Percentiles rank a stretch among this genome's conserved stretches.
Evolutionary conservation across 1,140 invertebrate species (phyloP).

Genomic region (Brachionus calyciflorus): DNA sequence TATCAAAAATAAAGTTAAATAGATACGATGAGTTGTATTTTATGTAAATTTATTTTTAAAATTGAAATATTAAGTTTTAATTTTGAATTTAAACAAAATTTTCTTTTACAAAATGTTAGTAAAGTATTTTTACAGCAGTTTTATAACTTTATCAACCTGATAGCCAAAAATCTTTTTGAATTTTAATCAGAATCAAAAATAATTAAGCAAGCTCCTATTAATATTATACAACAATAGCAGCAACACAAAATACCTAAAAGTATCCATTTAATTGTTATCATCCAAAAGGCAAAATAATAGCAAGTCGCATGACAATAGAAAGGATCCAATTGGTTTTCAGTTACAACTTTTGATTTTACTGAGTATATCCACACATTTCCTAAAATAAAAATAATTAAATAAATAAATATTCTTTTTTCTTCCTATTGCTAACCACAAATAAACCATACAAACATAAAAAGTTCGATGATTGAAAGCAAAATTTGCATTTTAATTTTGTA

Average conservation of each 20-base stretch:
- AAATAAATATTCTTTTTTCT: not conserved
- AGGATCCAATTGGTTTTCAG: not conserved
- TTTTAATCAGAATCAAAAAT: too few relatives aligned
- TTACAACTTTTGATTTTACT: too few relatives aligned
- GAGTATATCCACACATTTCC: slow-evolving; percentile 45
- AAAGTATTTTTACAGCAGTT: too few relatives aligned
- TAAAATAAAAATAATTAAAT: not conserved
- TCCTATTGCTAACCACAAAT: not conserved
- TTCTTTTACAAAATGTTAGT: too few relatives aligned
- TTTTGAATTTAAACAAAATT: too few relatives aligned
- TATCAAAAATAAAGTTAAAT: too few relatives aligned
- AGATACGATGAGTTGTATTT: too few relatives aligned
- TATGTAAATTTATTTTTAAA: too few relatives aligned
- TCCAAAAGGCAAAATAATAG: slow-evolving; percentile 41
- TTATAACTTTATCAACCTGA: too few relatives aligned
- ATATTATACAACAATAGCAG: slow-evolving; percentile 8
- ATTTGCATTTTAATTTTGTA: slow-evolving; percentile 11
- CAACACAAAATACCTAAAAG: not conserved
- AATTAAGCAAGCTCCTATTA: not conserved
- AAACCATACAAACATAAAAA: slow-evolving; percentile 45
- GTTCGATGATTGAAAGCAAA: slow-evolving; percentile 19
- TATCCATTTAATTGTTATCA: slow-evolving; percentile 24
- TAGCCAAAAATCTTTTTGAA: too few relatives aligned
- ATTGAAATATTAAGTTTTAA: too few relatives aligned
- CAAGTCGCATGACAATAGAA: slow-evolving; percentile 29